Conservation (phyloP, 2,113 vertebrate species). For the Regulus satrapa region DNA sequence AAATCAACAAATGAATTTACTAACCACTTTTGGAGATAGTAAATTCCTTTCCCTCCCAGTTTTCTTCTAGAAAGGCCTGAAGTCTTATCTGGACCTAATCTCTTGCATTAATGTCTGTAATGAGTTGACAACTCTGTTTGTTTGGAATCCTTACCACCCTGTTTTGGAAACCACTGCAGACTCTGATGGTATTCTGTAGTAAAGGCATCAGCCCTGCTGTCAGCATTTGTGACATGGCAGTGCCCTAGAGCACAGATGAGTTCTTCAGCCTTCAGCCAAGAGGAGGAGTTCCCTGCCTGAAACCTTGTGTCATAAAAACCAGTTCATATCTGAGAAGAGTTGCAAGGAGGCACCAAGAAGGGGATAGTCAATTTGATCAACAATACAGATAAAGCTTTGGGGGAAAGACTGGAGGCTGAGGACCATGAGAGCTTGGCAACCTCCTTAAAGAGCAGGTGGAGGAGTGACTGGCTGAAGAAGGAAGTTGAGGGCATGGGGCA, state of each 20-base stretch:
- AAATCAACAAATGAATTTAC: background rate
- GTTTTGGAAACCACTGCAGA: background rate
- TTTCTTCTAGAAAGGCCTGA: background rate
- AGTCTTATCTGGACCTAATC: background rate
- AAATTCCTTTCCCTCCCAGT: background rate
- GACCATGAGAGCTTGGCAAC: background rate
- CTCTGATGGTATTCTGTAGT: background rate
- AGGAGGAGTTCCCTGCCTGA: background rate
- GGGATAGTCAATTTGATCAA: background rate
- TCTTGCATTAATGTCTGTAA: background rate
- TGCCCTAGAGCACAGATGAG: background rate
- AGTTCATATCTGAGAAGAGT: background rate
- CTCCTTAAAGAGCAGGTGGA: background rate
- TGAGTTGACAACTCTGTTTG: background rate
- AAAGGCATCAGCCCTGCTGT: background rate
- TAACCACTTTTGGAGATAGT: background rate
- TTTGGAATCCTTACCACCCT: background rate
- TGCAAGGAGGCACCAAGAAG: background rate
- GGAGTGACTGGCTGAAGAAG: background rate
- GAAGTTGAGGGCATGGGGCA: rapidly evolving
- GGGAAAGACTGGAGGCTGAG: background rate
- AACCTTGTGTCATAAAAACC: background rate
- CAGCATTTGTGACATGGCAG: rapidly evolving
- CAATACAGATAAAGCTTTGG: background rate
- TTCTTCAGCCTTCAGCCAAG: background rate